Evolutionary conservation across 2,797 vertebrate species (phyloP).

Genomic region (Coracias cyanogaster): DNA sequence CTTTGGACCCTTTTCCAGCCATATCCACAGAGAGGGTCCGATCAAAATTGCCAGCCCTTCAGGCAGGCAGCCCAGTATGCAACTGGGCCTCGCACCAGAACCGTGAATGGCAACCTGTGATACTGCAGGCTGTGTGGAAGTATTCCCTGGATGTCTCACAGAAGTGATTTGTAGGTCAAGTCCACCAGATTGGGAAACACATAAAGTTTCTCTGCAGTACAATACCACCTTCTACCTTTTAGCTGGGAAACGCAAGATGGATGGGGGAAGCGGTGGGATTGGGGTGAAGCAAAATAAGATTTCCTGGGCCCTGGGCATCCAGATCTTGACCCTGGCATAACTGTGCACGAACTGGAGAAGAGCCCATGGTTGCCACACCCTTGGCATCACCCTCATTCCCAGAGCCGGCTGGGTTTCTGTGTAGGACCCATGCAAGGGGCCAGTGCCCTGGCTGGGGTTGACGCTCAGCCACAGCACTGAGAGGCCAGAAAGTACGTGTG

Average conservation of each 20-base stretch:
- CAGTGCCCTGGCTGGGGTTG: background rate
- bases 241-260: accelerated
- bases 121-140: background rate
- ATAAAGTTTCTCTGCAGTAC: background rate
- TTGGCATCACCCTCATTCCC: accelerated
- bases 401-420: background rate
- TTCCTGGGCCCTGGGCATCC: background rate
- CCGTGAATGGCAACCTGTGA: accelerated
- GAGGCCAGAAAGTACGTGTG: background rate
- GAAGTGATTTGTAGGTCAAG: background rate
- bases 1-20: background rate
- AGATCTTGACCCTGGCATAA: background rate
- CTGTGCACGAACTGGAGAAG: background rate
- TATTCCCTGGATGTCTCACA: background rate
- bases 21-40: accelerated
- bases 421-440: background rate
- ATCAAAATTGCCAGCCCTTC: background rate
- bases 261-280: background rate
- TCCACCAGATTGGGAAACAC: background rate
- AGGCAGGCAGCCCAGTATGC: background rate
- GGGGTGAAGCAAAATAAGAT: background rate
- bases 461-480: background rate
- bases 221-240: background rate
- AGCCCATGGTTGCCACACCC: background rate
- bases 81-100: accelerated